Evolutionary conservation across 2,888 invertebrate species (phyloP).

Genomic region (Lasioglossum villosulum): DNA sequence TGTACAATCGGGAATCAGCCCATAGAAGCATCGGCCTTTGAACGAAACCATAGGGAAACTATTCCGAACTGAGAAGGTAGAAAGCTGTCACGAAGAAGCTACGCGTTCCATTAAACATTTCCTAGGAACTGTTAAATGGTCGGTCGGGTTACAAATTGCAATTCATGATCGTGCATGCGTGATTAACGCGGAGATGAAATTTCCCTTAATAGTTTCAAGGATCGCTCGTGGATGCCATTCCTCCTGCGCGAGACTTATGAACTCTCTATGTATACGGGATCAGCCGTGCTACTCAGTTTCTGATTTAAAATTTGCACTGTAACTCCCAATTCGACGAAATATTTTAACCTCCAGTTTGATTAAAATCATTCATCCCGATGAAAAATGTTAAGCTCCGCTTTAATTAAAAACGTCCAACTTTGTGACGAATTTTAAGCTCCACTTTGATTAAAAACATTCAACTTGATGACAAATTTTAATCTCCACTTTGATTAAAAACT

Average conservation of each 20-base stretch:
- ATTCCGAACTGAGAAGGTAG: conserved; percentile 24
- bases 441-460: background rate
- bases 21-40: conserved; percentile 40
- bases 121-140: conserved; percentile 48
- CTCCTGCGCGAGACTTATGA: background rate
- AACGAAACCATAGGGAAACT: conserved; percentile 8
- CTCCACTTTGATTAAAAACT: no score
- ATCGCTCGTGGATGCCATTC: conserved; percentile 25
- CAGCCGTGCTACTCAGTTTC: background rate
- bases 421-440: background rate
- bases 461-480: no score
- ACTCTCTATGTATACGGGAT: background rate
- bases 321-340: no score
- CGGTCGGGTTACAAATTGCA: conserved; percentile 26
- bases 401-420: background rate
- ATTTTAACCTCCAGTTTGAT: no score
- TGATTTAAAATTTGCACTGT: background rate
- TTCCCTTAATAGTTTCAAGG: conserved; percentile 50
- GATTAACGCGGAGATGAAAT: conserved; percentile 59
- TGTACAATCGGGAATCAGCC: conserved; percentile 52
- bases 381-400: background rate
- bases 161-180: conserved; percentile 51
- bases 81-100: conserved; percentile 46
- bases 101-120: conserved; percentile 47
- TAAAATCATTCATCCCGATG: background rate